phyloP scores from a whole-genome alignment of 2,888 invertebrate species.

The Temnothorax unifasciatus region DNA sequence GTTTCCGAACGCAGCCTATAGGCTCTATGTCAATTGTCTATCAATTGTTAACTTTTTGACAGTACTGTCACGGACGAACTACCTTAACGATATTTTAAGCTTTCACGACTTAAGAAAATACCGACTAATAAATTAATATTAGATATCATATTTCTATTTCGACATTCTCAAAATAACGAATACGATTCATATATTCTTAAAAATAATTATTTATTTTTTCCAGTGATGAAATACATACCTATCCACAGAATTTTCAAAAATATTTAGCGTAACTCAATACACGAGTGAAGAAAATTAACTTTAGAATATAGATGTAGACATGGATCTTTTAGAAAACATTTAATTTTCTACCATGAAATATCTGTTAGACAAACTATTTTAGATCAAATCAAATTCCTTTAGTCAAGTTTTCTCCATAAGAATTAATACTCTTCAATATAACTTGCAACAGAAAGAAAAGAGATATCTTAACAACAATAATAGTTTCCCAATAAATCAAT shows the following conservation, averaged over 20 bases:
- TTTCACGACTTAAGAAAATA: not conserved
- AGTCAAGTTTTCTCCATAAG: not conserved
- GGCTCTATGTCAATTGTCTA: too few relatives aligned
- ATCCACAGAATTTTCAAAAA: not conserved
- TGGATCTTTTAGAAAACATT: not conserved
- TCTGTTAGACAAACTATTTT: not conserved
- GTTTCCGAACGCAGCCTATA: too few relatives aligned
- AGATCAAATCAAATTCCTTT: not conserved
- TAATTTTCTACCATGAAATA: not conserved
- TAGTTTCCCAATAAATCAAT: not conserved
- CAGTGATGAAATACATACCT: not conserved
- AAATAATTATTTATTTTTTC: constrained; percentile 1
- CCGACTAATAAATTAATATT: not conserved
- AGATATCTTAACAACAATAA: not conserved
- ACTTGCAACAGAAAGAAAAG: not conserved
- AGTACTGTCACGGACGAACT: too few relatives aligned
- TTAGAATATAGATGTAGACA: not conserved
- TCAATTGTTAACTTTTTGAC: too few relatives aligned
- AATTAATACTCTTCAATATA: not conserved
- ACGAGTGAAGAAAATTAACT: not conserved
- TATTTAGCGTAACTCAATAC: not conserved
- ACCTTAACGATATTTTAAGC: not conserved
- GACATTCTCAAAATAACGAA: not conserved
- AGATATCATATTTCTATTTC: not conserved
- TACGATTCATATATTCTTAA: not conserved